Conservation (phyloP, 2,797 vertebrate genomes). For the Trachops cirrhosus region DNA sequence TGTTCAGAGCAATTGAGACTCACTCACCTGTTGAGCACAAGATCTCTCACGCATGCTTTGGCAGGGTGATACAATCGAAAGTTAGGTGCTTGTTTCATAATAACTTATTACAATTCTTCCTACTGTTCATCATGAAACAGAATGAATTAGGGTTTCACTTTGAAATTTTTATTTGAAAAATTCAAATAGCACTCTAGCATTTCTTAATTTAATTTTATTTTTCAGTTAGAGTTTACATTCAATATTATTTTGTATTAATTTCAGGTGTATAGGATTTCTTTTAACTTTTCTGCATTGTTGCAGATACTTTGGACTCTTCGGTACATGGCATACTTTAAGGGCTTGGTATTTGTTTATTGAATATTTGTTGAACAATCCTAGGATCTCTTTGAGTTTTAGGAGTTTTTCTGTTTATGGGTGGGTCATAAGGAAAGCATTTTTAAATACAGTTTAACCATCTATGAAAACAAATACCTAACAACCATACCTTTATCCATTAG, state of each 20-base stretch:
- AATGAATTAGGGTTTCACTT: background rate
- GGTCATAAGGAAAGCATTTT: background rate
- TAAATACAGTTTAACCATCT: background rate
- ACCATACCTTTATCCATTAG: background rate
- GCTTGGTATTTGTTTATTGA: background rate
- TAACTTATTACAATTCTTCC: background rate
- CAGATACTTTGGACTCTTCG: background rate
- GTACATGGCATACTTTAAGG: background rate
- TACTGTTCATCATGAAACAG: background rate
- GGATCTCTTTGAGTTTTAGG: background rate
- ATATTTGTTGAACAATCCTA: background rate
- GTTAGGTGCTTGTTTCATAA: background rate
- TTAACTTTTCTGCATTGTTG: background rate
- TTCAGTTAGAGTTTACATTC: background rate
- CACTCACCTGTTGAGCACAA: background rate
- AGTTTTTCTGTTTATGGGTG: background rate
- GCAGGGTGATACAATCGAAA: background rate
- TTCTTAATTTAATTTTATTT: background rate
- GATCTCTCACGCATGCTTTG: rapidly evolving
- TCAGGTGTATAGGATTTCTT: background rate
- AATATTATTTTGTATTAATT: background rate
- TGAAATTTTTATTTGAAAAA: background rate
- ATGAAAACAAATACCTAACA: background rate
- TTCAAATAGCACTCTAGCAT: background rate
- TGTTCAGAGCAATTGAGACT: background rate